A percentile compares a stretch with the other conserved stretches of the same genome.
Conservation (phyloP, 2,888 invertebrate genomes). For the Yponomeuta plumbellus region DNA sequence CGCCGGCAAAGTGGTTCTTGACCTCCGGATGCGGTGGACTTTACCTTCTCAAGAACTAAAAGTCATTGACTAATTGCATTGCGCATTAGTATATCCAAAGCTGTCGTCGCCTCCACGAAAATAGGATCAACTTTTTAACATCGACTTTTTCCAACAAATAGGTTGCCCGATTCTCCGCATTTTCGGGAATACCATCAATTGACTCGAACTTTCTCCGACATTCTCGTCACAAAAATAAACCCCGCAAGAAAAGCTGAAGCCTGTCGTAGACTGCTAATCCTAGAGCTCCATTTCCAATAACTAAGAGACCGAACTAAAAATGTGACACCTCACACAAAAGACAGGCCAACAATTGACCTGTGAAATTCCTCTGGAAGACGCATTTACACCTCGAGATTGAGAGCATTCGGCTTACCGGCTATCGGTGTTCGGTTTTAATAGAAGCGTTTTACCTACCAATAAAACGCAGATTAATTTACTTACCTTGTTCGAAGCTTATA, state of each 20-base stretch:
- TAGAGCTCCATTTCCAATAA: neutral
- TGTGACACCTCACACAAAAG: conserved; percentile 4
- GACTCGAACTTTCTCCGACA: neutral
- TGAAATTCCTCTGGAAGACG: neutral
- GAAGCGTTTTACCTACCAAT: no score
- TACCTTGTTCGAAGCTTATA: no score
- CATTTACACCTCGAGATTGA: neutral
- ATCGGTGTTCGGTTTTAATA: no score
- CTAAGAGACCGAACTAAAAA: neutral
- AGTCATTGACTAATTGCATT: no score
- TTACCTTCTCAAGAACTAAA: no score
- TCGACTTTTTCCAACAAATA: neutral
- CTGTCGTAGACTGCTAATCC: neutral
- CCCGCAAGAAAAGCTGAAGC: neutral
- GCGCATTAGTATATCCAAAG: no score
- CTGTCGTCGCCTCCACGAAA: no score
- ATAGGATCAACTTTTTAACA: no score
- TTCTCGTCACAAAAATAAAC: neutral
- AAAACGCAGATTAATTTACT: no score
- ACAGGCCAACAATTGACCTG: conserved; percentile 6
- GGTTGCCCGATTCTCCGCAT: neutral
- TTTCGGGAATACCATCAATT: neutral
- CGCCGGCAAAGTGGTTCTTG: no score
- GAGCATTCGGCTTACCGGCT: no score
- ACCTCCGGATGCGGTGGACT: no score